Base-by-base conservation (phyloP, 2,113 vertebrate genomes). In the Otus sunia region DNA sequence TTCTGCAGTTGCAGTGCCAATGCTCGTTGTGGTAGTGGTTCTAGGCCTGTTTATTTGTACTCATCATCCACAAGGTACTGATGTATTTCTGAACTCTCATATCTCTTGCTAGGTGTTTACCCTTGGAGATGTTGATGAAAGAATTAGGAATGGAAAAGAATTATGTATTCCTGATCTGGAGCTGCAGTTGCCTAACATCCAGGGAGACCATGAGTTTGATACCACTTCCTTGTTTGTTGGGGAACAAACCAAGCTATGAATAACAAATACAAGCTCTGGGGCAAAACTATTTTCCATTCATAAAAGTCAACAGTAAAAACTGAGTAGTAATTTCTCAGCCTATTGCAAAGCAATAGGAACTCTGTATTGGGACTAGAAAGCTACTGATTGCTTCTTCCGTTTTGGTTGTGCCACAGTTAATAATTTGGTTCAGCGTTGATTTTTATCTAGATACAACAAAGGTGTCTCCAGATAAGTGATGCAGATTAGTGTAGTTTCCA, bases 201-300 rank as follows among this genome's bases (percentile, higher is more conserved):
- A 74, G 47, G 23, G 76, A 90, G 45, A 72, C 27, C 36, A 59
- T 69, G 67, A 88, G 66, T 88, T 86, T 86, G 34, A 82, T 96
- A 55, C 56, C 76, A 22, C 59, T 86, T 95, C 93, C 26, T 55
- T 80, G 63, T 50, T 95, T 86, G 59, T 95, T 86, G 56, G 26
- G 64, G 79, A 95, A 52, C 39, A 89, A 82, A 77, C 21, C 11
- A 86, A 92, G 30, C 68, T 75, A 77, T 89, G 83, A 95, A 78
- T 87, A 93, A 93, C 69, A 89, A 84, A 94, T 85, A 41, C 9
- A 58, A 85, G 73, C 76, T 96, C 84, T 92, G 66, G 58, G 92
- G 60, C 56, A 89, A 94, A 94, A 85, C 18, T 6, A 0, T 49
- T 89, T 90, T 63, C 53, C 82, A 80, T 96, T 95, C 72, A 92